Evolutionary conservation across 2,113 vertebrate species (phyloP).

Genomic region (Pituophis catenifer): DNA sequence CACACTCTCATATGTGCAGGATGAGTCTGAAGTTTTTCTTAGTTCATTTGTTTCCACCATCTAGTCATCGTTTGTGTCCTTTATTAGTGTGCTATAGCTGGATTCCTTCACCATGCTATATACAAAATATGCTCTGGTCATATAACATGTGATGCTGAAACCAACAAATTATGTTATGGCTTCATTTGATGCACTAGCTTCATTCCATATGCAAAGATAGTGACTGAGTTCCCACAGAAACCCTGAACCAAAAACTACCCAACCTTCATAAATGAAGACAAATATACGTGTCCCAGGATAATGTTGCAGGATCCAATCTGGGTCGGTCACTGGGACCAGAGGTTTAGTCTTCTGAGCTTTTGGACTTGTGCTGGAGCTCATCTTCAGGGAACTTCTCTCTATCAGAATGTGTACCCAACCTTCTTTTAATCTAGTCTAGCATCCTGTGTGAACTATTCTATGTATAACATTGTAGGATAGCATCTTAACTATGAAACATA

Average conservation of each 20-base stretch:
- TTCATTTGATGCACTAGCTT: background rate
- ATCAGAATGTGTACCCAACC: background rate
- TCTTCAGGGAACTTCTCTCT: background rate
- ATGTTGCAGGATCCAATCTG: background rate
- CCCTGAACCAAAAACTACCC: background rate
- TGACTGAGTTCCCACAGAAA: background rate
- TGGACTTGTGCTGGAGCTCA: background rate
- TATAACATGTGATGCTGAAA: background rate
- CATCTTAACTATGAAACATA: background rate
- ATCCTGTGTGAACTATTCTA: background rate
- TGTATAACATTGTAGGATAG: background rate
- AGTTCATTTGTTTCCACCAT: background rate
- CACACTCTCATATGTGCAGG: background rate
- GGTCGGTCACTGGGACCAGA: no score
- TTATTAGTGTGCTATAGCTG: background rate
- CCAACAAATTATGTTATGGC: background rate
- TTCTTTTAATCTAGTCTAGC: background rate
- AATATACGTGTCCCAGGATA: background rate
- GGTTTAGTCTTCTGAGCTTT: background rate
- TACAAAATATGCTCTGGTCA: background rate
- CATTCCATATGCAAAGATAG: background rate
- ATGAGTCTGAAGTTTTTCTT: background rate
- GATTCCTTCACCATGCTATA: background rate
- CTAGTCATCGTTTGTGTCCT: background rate
- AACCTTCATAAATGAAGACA: background rate